Conservation (phyloP, 2,797 vertebrate species). For the Hydrolagus colliei region DNA sequence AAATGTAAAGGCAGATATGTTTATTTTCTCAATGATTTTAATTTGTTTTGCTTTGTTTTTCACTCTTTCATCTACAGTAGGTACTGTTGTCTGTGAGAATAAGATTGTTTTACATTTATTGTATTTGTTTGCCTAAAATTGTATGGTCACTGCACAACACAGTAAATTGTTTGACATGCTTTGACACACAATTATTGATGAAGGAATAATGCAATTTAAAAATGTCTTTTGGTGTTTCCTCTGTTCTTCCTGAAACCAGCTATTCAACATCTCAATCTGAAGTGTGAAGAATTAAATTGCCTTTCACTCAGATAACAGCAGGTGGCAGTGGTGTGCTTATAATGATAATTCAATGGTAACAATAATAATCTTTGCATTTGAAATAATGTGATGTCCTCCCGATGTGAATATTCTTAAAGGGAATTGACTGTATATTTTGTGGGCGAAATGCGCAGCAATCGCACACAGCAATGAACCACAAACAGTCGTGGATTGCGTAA, state of each 20-base stretch:
- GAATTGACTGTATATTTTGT: too few relatives aligned
- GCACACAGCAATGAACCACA: too few relatives aligned
- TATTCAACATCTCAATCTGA: background rate
- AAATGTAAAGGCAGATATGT: background rate
- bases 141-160: background rate
- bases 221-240: background rate
- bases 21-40: background rate
- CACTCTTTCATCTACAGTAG: background rate
- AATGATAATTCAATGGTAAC: too few relatives aligned
- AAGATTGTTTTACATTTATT: background rate
- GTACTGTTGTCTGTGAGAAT: background rate
- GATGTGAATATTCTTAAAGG: too few relatives aligned
- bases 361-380: too few relatives aligned
- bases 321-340: background rate
- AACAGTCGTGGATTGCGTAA: too few relatives aligned
- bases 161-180: too few relatives aligned
- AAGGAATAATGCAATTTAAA: constrained; percentile 3
- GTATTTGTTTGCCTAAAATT: background rate
- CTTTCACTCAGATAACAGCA: background rate
- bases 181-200: background rate
- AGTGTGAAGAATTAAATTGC: background rate
- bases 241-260: background rate
- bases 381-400: too few relatives aligned
- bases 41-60: background rate
- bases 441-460: too few relatives aligned